A percentile compares a stretch with the other conserved stretches of the same genome.
Conservation (phyloP, 2,797 vertebrate species). For the Chloroceryle inda region DNA sequence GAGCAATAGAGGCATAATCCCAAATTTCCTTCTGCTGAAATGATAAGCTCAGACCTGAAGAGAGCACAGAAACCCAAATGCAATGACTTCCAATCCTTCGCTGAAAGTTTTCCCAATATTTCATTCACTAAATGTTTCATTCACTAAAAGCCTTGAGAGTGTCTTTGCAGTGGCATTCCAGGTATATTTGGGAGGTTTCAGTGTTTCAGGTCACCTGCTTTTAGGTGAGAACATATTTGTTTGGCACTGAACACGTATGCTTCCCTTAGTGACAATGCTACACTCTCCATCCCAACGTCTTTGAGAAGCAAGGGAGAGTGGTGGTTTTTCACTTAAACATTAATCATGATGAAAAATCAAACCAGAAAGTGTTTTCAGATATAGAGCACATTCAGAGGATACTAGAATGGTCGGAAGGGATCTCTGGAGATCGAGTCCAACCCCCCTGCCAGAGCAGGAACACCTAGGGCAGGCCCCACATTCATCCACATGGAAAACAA, state of each 20-base stretch:
- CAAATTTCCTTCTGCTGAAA: neutral
- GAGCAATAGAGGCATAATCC: neutral
- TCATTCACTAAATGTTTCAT: neutral
- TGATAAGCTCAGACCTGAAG: neutral
- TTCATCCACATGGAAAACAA: too few relatives aligned
- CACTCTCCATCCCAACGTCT: rapidly evolving
- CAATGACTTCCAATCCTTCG: neutral
- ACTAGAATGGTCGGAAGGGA: too few relatives aligned
- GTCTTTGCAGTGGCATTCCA: neutral
- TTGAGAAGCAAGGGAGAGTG: neutral
- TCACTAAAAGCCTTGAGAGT: neutral
- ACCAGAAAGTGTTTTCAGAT: neutral
- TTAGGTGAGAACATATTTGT: neutral
- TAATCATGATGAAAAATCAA: neutral
- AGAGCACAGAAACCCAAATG: neutral
- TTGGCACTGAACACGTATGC: neutral
- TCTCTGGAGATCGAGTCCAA: too few relatives aligned
- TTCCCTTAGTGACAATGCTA: neutral
- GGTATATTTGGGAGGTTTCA: neutral
- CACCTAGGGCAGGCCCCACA: too few relatives aligned
- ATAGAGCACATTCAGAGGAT: neutral
- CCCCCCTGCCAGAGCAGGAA: too few relatives aligned
- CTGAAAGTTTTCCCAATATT: neutral
- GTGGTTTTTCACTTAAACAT: neutral
- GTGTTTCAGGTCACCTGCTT: neutral